phyloP scores from a whole-genome alignment of 1,140 invertebrate genomes.

The Aporrectodea caliginosa region DNA sequence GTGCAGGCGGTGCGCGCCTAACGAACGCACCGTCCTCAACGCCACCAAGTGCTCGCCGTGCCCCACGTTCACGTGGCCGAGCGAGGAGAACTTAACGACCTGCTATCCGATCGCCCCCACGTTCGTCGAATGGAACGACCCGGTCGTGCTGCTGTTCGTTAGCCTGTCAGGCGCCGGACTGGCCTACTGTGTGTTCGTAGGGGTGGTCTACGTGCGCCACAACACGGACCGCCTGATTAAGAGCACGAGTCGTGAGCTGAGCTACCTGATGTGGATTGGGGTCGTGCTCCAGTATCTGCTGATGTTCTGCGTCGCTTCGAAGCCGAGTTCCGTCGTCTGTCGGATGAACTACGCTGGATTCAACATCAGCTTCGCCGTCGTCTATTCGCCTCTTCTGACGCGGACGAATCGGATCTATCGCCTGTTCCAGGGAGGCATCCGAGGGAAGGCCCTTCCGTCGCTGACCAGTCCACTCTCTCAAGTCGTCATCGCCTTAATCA shows the following conservation, averaged over 20 bases:
- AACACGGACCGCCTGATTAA: conserved; percentile 83
- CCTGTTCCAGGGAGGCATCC: conserved; percentile 76
- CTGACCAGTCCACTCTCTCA: conserved; percentile 39
- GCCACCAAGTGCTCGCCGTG: conserved; percentile 35
- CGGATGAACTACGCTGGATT: conserved; percentile 62
- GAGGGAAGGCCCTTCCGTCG: conserved; percentile 32
- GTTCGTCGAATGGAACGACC: conserved; percentile 22
- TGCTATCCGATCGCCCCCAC: conserved; percentile 53
- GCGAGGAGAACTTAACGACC: conserved; percentile 56
- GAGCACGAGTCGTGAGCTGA: conserved; percentile 82
- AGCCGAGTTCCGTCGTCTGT: conserved; percentile 56
- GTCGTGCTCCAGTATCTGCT: conserved; percentile 84
- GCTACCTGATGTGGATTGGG: conserved; percentile 79
- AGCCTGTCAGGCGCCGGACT: conserved; percentile 57
- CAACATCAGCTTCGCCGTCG: conserved; percentile 84
- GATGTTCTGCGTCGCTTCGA: conserved; percentile 75
- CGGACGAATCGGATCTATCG: conserved; percentile 84
- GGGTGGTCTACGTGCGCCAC: conserved; percentile 68
- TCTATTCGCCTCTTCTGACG: conserved; percentile 83
- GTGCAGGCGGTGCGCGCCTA: conserved; percentile 25
- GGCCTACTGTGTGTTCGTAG: conserved; percentile 44
- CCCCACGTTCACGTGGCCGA: conserved; percentile 41
- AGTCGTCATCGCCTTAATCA: conserved; percentile 34
- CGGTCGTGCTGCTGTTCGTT: conserved; percentile 56
- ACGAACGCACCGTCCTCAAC: conserved; percentile 37